Conservation (phyloP, 1,140 invertebrate species). For the Brachionus asplanchnoidis region DNA sequence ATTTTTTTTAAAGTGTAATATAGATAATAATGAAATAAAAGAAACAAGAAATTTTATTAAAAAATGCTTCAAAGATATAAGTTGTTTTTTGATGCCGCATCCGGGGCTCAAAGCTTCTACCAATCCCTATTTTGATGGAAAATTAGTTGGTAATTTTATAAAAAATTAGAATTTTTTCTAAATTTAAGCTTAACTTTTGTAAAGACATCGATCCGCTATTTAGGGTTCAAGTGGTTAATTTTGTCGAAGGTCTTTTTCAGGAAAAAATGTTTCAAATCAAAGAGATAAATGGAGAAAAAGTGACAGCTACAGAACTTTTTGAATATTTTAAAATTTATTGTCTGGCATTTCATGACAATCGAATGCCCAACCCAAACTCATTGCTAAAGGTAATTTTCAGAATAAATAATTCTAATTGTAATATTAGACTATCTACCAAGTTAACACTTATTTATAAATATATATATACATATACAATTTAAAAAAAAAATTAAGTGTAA, state of each 20-base stretch:
- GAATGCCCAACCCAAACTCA: constrained; percentile 94
- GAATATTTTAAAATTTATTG: constrained; percentile 97
- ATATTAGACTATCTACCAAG: no score
- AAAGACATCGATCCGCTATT: constrained; percentile 94
- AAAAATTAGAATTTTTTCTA: no score
- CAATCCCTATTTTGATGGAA: constrained; percentile 88
- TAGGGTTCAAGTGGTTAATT: constrained; percentile 71
- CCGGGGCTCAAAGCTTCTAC: constrained; percentile 92
- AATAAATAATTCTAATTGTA: no score
- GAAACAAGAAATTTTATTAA: constrained; percentile 85
- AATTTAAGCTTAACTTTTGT: constrained; percentile 66
- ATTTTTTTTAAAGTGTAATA: constrained; percentile 47
- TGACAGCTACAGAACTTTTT: constrained; percentile 84
- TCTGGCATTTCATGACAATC: constrained; percentile 87
- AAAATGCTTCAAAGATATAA: constrained; percentile 87
- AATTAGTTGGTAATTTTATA: constrained; percentile 65
- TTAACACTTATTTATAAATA: no score
- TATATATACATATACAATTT: no score
- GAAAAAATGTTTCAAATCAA: constrained; percentile 84
- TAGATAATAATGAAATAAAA: constrained; percentile 88
- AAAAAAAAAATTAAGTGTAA: no score
- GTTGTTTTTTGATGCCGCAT: constrained; percentile 95
- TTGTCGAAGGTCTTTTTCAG: constrained; percentile 81
- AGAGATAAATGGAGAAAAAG: constrained; percentile 85
- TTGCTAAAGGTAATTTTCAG: constrained; percentile 75